These are phyloP conservation scores for Ianthella basta DNA, from an alignment of 37 sponge, comb jelly and placozoan genomes.

Conservation along the genomic window DNA sequence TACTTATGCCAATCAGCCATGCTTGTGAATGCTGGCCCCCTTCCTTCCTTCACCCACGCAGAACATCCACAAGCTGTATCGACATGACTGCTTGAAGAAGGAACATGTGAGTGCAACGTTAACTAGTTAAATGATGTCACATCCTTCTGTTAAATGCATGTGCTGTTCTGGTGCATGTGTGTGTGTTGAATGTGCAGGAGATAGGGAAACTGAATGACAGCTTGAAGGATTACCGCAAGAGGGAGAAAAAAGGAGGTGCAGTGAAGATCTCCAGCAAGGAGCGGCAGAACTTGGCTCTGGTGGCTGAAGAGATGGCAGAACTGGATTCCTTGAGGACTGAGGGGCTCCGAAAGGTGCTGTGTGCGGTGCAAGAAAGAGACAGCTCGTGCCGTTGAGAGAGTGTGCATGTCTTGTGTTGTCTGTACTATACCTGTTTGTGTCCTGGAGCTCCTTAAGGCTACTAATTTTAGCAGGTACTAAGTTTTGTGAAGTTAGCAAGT, in stretches of 20 bases:
- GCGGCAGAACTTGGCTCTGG: neutral
- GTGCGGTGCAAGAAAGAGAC: neutral
- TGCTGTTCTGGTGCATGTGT: neutral
- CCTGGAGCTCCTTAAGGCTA: too few relatives aligned
- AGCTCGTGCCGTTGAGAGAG: too few relatives aligned
- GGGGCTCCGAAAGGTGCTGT: constrained; percentile 62
- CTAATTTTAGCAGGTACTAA: too few relatives aligned
- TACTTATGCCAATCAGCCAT: too few relatives aligned
- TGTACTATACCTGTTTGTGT: too few relatives aligned
- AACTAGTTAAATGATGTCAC: neutral
- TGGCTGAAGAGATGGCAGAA: constrained; percentile 39
- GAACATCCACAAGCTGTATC: constrained; percentile 56
- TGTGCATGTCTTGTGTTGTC: too few relatives aligned
- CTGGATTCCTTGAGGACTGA: constrained; percentile 56
- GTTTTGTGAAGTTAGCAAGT: too few relatives aligned
- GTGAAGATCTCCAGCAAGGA: constrained; percentile 12
- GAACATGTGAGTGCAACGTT: constrained; percentile 45
- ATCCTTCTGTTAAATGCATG: neutral
- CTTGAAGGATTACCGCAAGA: constrained; percentile 35
- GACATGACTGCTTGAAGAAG: constrained; percentile 44
- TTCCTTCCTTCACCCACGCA: constrained; percentile 20
- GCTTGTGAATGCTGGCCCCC: too few relatives aligned
- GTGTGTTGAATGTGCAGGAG: neutral
- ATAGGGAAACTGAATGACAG: constrained; percentile 17
- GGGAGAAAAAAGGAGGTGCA: constrained; percentile 26